These are phyloP conservation scores for Drosophila affinis DNA, from an alignment of 2,888 invertebrate species.

Conservation along the genomic window DNA sequence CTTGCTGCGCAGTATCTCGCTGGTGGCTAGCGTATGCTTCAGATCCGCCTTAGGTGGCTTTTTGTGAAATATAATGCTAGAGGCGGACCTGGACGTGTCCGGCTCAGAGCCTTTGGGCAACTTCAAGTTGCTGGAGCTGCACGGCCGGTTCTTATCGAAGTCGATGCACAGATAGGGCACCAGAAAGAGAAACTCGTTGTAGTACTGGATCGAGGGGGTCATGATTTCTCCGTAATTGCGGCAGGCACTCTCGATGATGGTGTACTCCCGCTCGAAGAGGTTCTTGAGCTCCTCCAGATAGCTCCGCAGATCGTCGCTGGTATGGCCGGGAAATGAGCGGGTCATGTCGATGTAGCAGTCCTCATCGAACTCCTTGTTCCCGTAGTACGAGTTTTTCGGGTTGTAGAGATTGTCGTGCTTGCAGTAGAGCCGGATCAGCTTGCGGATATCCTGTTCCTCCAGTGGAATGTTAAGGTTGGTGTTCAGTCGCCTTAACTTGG, in stretches of 20 bases:
- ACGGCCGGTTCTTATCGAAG: background rate
- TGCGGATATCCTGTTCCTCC: slow-evolving; percentile 35
- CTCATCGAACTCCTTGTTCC: slow-evolving; percentile 39
- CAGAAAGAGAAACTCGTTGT: slow-evolving; percentile 58
- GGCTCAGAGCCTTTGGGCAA: background rate
- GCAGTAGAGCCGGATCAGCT: slow-evolving; percentile 47
- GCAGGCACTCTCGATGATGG: slow-evolving; percentile 37
- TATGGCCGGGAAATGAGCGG: slow-evolving; percentile 30
- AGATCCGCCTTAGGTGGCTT: background rate
- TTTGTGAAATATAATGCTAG: background rate
- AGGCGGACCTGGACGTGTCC: background rate
- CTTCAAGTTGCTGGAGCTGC: background rate
- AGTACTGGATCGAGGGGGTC: slow-evolving; percentile 51
- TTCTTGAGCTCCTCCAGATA: slow-evolving; percentile 33
- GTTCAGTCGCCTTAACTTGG: background rate
- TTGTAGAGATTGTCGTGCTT: slow-evolving; percentile 55
- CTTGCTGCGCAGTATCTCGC: background rate
- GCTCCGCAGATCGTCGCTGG: slow-evolving; percentile 28
- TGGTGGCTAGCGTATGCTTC: slow-evolving; percentile 1
- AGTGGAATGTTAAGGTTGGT: background rate
- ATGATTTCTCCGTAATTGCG: slow-evolving; percentile 9
- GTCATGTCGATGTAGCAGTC: slow-evolving; percentile 53
- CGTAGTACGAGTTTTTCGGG: slow-evolving; percentile 43
- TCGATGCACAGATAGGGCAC: slow-evolving; percentile 40
- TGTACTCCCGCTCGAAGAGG: slow-evolving; percentile 53